A percentile compares a stretch with the other conserved stretches of the same genome.
Evolutionary conservation across 2,888 invertebrate species (phyloP).

Genomic region (Cheilosia vulpina): DNA sequence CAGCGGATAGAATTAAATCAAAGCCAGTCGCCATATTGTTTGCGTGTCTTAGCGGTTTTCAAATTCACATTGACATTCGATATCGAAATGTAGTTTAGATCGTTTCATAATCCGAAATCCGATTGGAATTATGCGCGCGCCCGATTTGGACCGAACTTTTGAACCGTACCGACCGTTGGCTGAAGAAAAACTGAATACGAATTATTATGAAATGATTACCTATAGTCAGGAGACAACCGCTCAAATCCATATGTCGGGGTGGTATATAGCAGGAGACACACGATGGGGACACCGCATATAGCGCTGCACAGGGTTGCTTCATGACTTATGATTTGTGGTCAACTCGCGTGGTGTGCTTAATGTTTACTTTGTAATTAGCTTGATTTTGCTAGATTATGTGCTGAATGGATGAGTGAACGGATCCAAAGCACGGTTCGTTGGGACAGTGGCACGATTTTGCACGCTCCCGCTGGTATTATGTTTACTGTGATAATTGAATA

Average conservation of each 20-base stretch:
- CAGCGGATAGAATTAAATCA: conserved; percentile 80
- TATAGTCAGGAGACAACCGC: conserved; percentile 47
- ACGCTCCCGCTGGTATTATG: conserved; percentile 23
- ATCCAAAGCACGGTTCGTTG: neutral
- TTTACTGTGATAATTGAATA: conserved; percentile 59
- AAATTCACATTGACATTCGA: conserved; percentile 49
- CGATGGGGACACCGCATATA: conserved; percentile 12
- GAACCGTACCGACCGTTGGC: conserved; percentile 62
- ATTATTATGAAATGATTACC: conserved; percentile 71
- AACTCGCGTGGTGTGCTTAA: conserved; percentile 70
- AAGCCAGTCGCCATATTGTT: conserved; percentile 76
- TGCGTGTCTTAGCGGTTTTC: conserved; percentile 29
- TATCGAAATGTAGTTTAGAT: conserved; percentile 32
- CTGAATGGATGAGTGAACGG: conserved; percentile 9
- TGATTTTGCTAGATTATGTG: conserved; percentile 70
- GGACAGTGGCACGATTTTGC: conserved; percentile 18
- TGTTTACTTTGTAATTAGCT: conserved; percentile 72
- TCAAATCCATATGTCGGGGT: neutral
- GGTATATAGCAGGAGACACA: neutral
- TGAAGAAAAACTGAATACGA: conserved; percentile 63
- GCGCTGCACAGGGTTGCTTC: conserved; percentile 35
- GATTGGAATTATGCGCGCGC: neutral
- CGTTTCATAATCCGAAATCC: conserved; percentile 67
- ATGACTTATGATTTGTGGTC: conserved; percentile 73
- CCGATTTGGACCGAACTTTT: conserved; percentile 24